phyloP scores from a whole-genome alignment of 2,113 vertebrate species.

The Bambusicola thoracicus region DNA sequence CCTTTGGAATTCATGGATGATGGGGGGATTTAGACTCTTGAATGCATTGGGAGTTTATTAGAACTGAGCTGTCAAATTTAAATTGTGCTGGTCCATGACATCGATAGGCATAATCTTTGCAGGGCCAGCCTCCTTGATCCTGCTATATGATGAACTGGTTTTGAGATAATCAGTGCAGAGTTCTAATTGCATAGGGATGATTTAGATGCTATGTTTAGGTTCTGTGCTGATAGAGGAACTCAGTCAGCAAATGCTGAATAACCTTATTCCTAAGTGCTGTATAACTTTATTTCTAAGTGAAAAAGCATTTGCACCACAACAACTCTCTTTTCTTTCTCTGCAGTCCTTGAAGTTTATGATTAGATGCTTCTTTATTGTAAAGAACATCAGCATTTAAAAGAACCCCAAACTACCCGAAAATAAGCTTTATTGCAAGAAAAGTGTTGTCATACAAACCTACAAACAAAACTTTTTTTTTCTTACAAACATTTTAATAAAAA shows the following conservation, averaged over 20 bases:
- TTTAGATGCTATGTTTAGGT: neutral
- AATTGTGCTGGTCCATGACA: neutral
- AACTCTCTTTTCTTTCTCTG: neutral
- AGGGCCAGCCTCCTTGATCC: neutral
- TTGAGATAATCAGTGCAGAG: neutral
- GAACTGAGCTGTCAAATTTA: neutral
- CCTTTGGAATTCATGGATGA: neutral
- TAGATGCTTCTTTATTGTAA: neutral
- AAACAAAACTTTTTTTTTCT: constrained; percentile 68
- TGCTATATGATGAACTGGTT: neutral
- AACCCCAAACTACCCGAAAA: constrained; percentile 74
- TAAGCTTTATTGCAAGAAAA: constrained; percentile 85
- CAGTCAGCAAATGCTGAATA: neutral
- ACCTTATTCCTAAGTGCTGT: neutral
- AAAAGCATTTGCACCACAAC: neutral
- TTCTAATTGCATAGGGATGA: neutral
- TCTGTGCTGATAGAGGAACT: neutral
- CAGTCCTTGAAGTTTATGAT: neutral
- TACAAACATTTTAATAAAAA: constrained; percentile 75
- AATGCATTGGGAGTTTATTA: neutral
- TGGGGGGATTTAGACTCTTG: neutral
- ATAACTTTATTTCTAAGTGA: neutral
- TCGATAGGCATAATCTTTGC: neutral
- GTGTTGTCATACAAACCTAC: constrained; percentile 70
- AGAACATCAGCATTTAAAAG: constrained; percentile 12